Conservation (phyloP, 2,113 vertebrate species). For the Cyanistes caeruleus region DNA sequence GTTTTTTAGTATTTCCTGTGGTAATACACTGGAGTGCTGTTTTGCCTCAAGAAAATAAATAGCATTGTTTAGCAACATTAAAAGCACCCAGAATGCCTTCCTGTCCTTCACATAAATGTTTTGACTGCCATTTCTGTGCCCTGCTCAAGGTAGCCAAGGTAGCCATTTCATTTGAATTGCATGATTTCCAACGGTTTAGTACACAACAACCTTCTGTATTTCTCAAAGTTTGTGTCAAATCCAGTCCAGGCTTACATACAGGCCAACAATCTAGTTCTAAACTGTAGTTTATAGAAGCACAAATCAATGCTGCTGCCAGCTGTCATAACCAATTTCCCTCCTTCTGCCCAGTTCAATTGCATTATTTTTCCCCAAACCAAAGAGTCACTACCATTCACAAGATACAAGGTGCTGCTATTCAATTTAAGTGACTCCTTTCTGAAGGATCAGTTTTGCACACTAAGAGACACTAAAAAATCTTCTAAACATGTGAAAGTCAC, state of each 20-base stretch:
- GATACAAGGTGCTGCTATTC: not conserved
- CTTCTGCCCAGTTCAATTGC: constrained; percentile 2
- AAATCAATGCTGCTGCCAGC: constrained; percentile 7
- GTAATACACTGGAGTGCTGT: not conserved
- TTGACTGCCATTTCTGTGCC: not conserved
- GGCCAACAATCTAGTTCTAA: constrained; percentile 11
- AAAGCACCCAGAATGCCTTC: not conserved
- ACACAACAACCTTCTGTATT: not conserved
- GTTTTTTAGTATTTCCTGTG: not conserved
- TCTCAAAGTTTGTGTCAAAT: not conserved
- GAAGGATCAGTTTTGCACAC: not conserved
- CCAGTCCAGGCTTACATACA: not conserved
- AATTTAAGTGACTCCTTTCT: not conserved
- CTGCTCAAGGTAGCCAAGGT: not conserved
- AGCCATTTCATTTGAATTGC: not conserved
- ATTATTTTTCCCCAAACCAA: not conserved
- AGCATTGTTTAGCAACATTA: not conserved
- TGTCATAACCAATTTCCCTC: constrained; percentile 3
- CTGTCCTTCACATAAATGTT: not conserved
- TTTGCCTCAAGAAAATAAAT: not conserved
- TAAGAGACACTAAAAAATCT: not conserved
- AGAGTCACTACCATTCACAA: not conserved
- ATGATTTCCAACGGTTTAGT: not conserved
- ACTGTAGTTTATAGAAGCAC: constrained; percentile 2
- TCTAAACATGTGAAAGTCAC: not conserved